phyloP scores from a whole-genome alignment of 2,113 vertebrate species.

The Montifringilla adamsi region DNA sequence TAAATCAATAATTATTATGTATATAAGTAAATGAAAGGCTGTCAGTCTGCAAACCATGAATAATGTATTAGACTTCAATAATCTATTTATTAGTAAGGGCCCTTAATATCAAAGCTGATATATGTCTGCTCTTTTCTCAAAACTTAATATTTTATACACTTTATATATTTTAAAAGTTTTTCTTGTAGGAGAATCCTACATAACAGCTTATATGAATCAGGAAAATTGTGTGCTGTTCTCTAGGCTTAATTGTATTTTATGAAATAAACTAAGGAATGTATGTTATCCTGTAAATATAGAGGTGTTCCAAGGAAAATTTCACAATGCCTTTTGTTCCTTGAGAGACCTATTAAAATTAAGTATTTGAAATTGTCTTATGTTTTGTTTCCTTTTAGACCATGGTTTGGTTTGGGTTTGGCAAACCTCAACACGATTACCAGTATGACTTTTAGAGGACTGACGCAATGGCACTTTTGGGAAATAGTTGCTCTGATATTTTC shows the following conservation, averaged over 20 bases:
- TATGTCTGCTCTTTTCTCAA: neutral
- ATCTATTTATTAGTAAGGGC: neutral
- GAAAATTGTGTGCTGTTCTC: neutral
- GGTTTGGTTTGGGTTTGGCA: conserved; percentile 2
- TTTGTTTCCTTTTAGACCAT: neutral
- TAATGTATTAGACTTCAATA: neutral
- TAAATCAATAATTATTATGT: neutral
- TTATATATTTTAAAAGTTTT: neutral
- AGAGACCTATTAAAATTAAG: neutral
- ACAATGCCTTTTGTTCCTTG: neutral
- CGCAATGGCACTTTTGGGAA: conserved; percentile 19
- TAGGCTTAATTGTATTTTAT: neutral
- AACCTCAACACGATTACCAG: neutral
- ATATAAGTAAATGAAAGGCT: neutral
- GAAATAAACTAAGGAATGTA: neutral
- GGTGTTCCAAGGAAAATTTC: conserved; percentile 35
- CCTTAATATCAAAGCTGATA: neutral
- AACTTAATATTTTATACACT: neutral
- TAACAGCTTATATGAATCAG: neutral
- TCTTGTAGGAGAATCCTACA: neutral
- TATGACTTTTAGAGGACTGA: conserved; percentile 4
- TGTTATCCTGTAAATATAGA: neutral
- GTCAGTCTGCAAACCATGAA: neutral
- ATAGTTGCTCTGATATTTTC: neutral
- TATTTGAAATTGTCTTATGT: neutral